Base-by-base conservation (phyloP, 1,140 invertebrate genomes). In the Archegozetes longisetosus region DNA sequence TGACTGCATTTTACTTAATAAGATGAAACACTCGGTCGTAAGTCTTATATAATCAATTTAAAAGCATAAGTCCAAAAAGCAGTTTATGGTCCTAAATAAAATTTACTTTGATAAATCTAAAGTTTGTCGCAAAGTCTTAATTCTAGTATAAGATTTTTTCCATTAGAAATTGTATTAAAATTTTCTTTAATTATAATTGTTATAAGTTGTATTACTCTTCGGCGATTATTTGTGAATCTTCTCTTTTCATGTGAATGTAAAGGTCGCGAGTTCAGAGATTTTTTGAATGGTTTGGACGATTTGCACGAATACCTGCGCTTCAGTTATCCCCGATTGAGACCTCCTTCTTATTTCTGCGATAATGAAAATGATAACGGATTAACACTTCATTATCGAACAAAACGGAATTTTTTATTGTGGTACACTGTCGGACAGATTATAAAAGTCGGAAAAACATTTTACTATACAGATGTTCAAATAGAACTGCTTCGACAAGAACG, bases 231-330 rank as follows among this genome's bases (percentile, higher is more conserved):
- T 52, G 50, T 2, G 6, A 20, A 1, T 22, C 4, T 22, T 9
- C 22, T 12, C 2, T 23, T 55, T 55, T 60, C 17, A 57, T 32
- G 29, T 4, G 20, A 57, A 2, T 14, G n/a, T 54, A 32, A 72
- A 32, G 74, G 92, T 1, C 77, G 91, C 4, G 86, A 95, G 69
- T 88, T 97, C 79, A 74, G 91, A 58, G 92, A 96, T 71, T 97
- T 97, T 70, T 79, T 97, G 0, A 96, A 95, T 69, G 91, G 91
- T 23, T 74, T 97, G 64, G 92, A 96, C 73, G 97, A 96, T 76
- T 77, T 97, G 26, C 93, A 98, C 71, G 92, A 97, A 71, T 97
- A 98, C 71, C 76, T 98, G 2, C 91, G 91, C 72, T 92, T 95
- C 74, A 94, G 89, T 24, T 97, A 96, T 71, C 91, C 92, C 0